Percentiles rank a stretch among this genome's conserved stretches.
These are phyloP conservation scores for Yponomeuta plumbellus DNA, from an alignment of 2,888 invertebrate species.

Conservation along the genomic window DNA sequence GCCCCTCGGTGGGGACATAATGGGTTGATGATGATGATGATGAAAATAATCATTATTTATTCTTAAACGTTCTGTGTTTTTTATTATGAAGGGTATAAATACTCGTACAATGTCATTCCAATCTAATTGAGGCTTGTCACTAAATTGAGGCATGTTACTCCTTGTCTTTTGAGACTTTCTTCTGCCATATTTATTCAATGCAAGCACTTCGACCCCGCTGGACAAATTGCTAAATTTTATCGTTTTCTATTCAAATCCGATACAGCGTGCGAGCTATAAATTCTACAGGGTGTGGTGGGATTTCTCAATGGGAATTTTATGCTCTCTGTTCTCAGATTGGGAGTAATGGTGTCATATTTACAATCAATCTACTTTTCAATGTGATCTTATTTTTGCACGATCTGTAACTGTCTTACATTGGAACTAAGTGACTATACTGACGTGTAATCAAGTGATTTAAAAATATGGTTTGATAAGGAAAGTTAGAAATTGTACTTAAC, in stretches of 20 bases:
- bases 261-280: neutral
- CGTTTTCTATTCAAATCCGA: slow-evolving; percentile 10
- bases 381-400: neutral
- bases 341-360: neutral
- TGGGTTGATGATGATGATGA: no score
- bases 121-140: no score
- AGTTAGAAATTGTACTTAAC: no score
- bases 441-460: no score
- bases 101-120: no score
- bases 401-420: neutral
- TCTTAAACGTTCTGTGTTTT: no score
- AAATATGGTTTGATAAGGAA: no score
- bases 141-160: no score
- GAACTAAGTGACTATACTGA: no score
- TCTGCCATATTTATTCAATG: neutral
- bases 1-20: no score
- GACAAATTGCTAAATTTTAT: slow-evolving; percentile 22
- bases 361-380: neutral
- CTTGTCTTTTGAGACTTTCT: neutral
- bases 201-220: slow-evolving; percentile 2
- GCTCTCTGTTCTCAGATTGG: neutral
- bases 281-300: neutral
- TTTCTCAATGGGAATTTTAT: neutral
- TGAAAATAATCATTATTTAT: no score
- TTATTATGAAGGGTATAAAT: no score